These are phyloP conservation scores for Poecilobothrus nobilitatus DNA, from an alignment of 2,888 invertebrate species.

Conservation along the genomic window DNA sequence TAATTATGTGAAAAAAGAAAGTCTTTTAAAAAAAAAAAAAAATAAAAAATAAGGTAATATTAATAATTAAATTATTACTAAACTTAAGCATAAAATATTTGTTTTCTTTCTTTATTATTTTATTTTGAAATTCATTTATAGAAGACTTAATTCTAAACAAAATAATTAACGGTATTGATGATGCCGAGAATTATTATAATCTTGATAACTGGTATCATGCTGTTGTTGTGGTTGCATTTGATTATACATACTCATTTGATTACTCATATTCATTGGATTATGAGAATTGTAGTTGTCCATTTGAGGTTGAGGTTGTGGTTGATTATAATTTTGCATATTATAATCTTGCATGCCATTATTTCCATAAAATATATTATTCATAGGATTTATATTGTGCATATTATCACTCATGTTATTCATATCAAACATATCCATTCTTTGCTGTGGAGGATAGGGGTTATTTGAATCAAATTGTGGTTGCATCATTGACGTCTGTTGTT, in stretches of 20 bases:
- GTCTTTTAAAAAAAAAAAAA: no score
- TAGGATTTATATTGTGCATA: no score
- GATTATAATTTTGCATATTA: not conserved
- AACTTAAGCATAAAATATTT: no score
- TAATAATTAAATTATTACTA: no score
- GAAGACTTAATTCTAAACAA: no score
- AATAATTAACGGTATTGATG: not conserved
- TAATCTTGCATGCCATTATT: constrained; percentile 3
- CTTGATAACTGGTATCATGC: not conserved
- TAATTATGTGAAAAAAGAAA: no score
- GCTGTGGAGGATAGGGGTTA: not conserved
- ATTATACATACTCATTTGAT: not conserved
- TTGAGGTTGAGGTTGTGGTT: not conserved
- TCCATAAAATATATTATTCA: not conserved
- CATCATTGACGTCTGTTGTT: not conserved
- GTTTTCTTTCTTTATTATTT: no score
- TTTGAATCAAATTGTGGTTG: not conserved
- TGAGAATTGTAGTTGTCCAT: not conserved
- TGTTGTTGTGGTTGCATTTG: not conserved
- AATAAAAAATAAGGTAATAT: no score
- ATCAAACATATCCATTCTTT: not conserved
- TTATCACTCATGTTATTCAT: not conserved
- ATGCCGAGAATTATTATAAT: not conserved
- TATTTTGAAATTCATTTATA: no score
- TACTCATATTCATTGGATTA: not conserved